These are phyloP conservation scores for Dallia pectoralis DNA, from an alignment of 2,797 vertebrate species.

Conservation along the genomic window DNA sequence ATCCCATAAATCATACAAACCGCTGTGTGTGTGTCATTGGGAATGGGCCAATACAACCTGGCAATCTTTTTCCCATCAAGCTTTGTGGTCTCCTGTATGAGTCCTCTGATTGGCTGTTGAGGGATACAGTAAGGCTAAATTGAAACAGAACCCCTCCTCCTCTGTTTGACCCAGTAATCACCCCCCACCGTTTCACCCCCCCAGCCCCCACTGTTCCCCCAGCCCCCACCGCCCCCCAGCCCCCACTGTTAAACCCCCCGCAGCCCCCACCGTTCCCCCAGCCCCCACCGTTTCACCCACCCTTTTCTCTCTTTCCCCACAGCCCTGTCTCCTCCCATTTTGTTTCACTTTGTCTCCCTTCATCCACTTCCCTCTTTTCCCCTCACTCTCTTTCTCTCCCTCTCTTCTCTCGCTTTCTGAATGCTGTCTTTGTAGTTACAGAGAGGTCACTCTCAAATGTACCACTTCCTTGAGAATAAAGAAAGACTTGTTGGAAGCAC, in stretches of 20 bases:
- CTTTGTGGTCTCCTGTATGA: conserved; percentile 26
- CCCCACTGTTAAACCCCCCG: too few species aligned
- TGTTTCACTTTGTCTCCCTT: not conserved
- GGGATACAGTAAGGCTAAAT: conserved; percentile 25
- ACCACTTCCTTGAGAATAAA: conserved; percentile 66
- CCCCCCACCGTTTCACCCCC: not conserved
- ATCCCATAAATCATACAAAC: conserved; percentile 50
- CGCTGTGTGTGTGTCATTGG: conserved; percentile 28
- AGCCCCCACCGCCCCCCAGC: not conserved
- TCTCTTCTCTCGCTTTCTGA: conserved; percentile 38
- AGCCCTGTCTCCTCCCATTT: not conserved
- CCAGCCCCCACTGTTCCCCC: too few species aligned
- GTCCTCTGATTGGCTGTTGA: conserved; percentile 35
- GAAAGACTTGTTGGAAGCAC: conserved; percentile 20
- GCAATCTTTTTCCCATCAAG: conserved; percentile 45
- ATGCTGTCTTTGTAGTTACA: conserved; percentile 68
- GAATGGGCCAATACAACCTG: conserved; percentile 36
- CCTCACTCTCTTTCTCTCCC: not conserved
- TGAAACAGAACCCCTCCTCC: conserved; percentile 13
- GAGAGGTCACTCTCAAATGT: conserved; percentile 69
- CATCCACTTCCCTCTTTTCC: conserved; percentile 6
- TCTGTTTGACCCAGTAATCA: not conserved
- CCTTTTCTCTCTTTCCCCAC: not conserved
- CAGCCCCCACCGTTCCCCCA: not conserved
- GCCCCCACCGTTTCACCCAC: not conserved